Percentiles rank a stretch among this genome's conserved stretches.
Evolutionary conservation across 2,797 vertebrate species (phyloP).

Genomic region (Phrynocephalus forsythii): DNA sequence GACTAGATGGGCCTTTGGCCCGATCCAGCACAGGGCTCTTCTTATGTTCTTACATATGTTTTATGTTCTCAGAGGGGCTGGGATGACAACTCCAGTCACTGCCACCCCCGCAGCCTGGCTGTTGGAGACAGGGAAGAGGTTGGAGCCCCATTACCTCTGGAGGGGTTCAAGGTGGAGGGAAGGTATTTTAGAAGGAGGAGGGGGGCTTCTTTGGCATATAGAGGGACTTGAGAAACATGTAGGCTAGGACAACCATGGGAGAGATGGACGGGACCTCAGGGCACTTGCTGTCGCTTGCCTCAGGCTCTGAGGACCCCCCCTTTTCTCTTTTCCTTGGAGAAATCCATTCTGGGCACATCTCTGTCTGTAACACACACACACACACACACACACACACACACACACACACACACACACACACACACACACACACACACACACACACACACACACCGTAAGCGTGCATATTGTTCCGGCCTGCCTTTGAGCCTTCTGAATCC

Average conservation of each 20-base stretch:
- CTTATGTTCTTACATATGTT: too few species aligned
- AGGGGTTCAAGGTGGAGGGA: not conserved
- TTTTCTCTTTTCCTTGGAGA: not conserved
- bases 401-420: too few species aligned
- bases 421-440: too few species aligned
- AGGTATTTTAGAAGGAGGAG: too few species aligned
- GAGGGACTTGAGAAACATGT: not conserved
- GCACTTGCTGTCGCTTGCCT: not conserved
- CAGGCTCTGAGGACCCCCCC: too few species aligned
- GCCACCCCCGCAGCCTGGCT: not conserved
- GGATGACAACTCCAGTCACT: not conserved
- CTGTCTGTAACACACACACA: too few species aligned
- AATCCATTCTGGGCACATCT: not conserved
- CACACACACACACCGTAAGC: too few species aligned
- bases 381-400: too few species aligned
- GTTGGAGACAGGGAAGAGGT: not conserved
- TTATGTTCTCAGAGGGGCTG: too few species aligned
- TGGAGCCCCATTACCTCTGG: not conserved
- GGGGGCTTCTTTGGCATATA: not conserved
- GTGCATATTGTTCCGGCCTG: not conserved
- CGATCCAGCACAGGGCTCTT: too few species aligned
- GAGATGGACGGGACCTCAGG: not conserved
- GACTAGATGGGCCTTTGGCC: too few species aligned
- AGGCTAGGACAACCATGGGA: too few species aligned
- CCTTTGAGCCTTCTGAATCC: not conserved